These are phyloP conservation scores for Leptoteleia sp. DNA, from an alignment of 1,140 invertebrate species.

Conservation along the genomic window DNA sequence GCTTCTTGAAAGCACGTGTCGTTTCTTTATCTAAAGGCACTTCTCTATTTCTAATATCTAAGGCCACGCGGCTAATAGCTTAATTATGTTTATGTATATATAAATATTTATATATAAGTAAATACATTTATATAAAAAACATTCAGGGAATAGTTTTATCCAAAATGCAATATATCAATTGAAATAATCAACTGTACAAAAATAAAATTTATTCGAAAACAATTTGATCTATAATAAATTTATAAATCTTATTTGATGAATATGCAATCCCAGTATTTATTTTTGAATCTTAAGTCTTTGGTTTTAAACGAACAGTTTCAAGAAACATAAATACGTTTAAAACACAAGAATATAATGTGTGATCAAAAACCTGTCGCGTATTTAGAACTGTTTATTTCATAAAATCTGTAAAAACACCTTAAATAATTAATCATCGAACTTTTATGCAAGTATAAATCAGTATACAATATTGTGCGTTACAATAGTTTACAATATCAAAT, in stretches of 20 bases:
- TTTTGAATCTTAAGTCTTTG: constrained; percentile 6
- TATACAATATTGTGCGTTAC: constrained; percentile 30
- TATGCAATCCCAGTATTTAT: neutral
- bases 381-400: neutral
- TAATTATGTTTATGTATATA: constrained; percentile 39
- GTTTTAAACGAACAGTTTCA: constrained; percentile 1
- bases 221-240: constrained; percentile 16
- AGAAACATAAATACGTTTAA: constrained; percentile 1
- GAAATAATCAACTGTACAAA: constrained; percentile 29
- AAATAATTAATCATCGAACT: constrained; percentile 30
- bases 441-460: neutral
- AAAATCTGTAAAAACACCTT: constrained; percentile 25
- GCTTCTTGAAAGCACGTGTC: constrained; percentile 72
- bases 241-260: constrained; percentile 5
- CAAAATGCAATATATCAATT: constrained; percentile 8
- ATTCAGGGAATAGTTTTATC: constrained; percentile 2
- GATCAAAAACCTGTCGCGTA: constrained; percentile 3
- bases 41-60: constrained; percentile 72
- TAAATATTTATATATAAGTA: constrained; percentile 22
- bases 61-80: constrained; percentile 67
- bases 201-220: constrained; percentile 39
- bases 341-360: neutral
- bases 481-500: constrained; percentile 13
- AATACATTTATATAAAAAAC: constrained; percentile 60
- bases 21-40: constrained; percentile 76